Conservation (phyloP, 2,888 invertebrate genomes). For the Platypus cylindrus region DNA sequence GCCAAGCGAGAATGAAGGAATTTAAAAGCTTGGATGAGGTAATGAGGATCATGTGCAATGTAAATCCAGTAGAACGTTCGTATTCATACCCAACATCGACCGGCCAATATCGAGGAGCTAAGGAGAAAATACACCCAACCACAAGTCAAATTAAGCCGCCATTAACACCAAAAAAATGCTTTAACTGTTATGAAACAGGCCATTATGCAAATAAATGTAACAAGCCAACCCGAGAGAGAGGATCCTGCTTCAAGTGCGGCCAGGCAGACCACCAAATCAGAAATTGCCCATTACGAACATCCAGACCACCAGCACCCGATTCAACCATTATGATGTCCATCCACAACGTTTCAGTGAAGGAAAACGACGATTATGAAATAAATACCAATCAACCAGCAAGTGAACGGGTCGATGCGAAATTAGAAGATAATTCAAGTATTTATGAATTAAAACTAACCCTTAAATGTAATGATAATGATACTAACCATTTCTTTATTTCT, state of each 20-base stretch:
- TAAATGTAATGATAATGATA: background rate
- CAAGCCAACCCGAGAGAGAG: conserved; percentile 7
- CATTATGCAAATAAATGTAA: conserved; percentile 4
- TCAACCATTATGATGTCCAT: background rate
- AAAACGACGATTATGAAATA: no score
- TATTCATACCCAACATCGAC: background rate
- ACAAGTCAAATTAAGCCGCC: background rate
- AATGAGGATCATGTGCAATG: conserved; percentile 5
- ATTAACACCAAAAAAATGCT: conserved; percentile 5
- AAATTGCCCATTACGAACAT: conserved; percentile 8
- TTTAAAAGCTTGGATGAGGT: conserved; percentile 3
- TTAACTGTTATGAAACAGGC: conserved; percentile 8
- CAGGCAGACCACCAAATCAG: conserved; percentile 21
- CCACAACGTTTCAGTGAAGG: background rate
- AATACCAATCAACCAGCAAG: no score
- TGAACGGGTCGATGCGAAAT: no score
- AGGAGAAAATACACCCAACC: background rate
- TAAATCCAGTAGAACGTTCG: background rate
- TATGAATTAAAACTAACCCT: background rate
- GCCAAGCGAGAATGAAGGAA: conserved; percentile 5
- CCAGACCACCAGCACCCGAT: background rate
- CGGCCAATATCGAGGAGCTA: background rate
- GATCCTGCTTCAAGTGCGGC: conserved; percentile 22
- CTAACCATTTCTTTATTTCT: background rate
- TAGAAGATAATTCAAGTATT: no score